These are phyloP conservation scores for Motacilla alba DNA, from an alignment of 2,113 vertebrate genomes.

Conservation along the genomic window DNA sequence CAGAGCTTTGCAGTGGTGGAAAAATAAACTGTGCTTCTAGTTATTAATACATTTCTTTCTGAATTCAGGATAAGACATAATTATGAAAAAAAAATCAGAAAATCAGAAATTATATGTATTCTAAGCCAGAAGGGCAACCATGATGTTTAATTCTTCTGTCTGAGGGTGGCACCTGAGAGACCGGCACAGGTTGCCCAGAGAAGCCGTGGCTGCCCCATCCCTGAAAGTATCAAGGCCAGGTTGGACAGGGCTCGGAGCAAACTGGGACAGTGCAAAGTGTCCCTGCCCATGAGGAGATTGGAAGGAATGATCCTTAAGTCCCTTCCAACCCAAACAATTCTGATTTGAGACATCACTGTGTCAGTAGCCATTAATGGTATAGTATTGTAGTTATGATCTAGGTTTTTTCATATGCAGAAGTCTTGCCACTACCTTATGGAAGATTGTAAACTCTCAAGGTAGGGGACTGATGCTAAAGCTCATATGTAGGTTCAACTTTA, in stretches of 20 bases:
- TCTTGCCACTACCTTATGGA: background rate
- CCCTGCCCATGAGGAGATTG: background rate
- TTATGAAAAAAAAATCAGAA: background rate
- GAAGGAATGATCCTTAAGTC: background rate
- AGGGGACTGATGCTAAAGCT: background rate
- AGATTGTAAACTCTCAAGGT: background rate
- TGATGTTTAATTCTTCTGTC: background rate
- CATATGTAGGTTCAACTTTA: background rate
- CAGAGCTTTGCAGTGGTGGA: background rate
- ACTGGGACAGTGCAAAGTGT: background rate
- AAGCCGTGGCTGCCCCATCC: background rate
- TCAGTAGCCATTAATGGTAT: background rate
- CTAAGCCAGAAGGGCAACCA: background rate
- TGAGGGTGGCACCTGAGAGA: background rate
- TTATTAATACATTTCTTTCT: background rate
- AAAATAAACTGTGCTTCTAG: background rate
- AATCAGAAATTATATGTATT: background rate
- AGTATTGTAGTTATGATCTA: background rate
- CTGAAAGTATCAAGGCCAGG: background rate
- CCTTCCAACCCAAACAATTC: background rate
- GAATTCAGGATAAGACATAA: background rate
- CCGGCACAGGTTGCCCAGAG: background rate
- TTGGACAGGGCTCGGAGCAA: background rate
- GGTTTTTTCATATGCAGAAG: background rate
- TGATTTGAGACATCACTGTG: background rate